A percentile compares a stretch with the other conserved stretches of the same genome.
Evolutionary conservation across 2,113 vertebrate genomes (phyloP).

Genomic region (Hippocampus comes): DNA sequence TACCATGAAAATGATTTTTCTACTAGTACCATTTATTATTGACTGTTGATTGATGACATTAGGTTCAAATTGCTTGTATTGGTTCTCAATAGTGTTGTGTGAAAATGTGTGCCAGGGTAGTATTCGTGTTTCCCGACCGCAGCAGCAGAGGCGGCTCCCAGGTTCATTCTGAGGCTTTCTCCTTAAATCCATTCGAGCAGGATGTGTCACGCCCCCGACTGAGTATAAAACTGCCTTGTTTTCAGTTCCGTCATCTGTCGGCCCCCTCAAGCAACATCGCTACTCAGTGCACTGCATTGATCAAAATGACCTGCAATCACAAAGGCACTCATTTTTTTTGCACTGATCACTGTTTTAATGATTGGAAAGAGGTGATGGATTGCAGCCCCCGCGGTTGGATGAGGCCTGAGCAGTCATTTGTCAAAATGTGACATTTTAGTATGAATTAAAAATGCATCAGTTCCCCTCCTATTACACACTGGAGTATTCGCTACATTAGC

Average conservation of each 20-base stretch:
- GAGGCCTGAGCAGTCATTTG: conserved; percentile 21
- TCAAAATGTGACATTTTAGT: conserved; percentile 32
- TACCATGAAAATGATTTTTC: too few species aligned
- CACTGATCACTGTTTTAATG: conserved; percentile 34
- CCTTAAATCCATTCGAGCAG: background rate
- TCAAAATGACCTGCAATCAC: conserved; percentile 24
- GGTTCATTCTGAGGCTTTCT: background rate
- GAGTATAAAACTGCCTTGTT: conserved; percentile 1
- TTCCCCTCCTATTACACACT: conserved; percentile 24
- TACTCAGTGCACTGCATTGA: conserved; percentile 13
- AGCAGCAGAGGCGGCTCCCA: conserved; percentile 1
- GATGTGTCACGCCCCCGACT: background rate
- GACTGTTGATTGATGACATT: background rate
- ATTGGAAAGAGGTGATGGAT: conserved; percentile 37
- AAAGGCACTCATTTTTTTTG: background rate
- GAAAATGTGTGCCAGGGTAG: background rate
- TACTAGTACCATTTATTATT: too few species aligned
- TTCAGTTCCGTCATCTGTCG: conserved; percentile 1
- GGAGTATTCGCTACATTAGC: conserved; percentile 30
- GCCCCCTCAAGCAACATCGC: conserved; percentile 8
- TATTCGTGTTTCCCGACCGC: conserved; percentile 7
- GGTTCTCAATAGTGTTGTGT: background rate
- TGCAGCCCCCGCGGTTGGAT: conserved; percentile 23
- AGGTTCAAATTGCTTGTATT: background rate
- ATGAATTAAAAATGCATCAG: conserved; percentile 48